A percentile compares a stretch with the other conserved stretches of the same genome.
Evolutionary conservation across 2,113 vertebrate species (phyloP).

Genomic region (Calcarius ornatus): DNA sequence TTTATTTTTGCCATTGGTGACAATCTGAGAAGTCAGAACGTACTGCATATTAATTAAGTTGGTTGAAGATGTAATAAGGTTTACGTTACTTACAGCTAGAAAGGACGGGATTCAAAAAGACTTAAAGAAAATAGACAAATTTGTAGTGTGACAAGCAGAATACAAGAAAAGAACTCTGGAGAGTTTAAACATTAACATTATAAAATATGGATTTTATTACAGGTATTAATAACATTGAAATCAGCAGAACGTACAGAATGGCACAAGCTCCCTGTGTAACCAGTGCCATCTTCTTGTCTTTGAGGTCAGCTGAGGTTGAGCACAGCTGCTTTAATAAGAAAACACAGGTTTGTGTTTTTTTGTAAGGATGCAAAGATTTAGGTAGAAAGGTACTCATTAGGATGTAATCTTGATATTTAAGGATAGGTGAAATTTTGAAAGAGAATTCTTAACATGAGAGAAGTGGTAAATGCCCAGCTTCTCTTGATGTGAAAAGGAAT

Average conservation of each 20-base stretch:
- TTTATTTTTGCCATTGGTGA: background rate
- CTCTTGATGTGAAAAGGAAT: background rate
- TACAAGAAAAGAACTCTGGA: background rate
- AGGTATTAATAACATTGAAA: background rate
- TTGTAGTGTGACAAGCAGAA: background rate
- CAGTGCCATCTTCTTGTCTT: background rate
- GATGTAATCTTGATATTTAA: background rate
- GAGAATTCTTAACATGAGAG: background rate
- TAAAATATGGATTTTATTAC: background rate
- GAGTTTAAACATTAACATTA: background rate
- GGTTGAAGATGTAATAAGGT: background rate
- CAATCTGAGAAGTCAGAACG: background rate
- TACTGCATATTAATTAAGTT: background rate
- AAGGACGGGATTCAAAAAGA: background rate
- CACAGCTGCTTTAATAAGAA: background rate
- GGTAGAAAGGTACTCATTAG: background rate
- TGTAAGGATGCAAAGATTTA: background rate
- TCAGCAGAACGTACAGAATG: background rate
- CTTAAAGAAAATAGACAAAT: background rate
- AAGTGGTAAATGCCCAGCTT: background rate
- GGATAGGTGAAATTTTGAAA: background rate
- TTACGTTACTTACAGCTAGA: background rate
- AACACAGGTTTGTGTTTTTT: background rate
- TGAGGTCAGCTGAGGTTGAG: background rate
- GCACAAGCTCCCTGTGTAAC: background rate